Percentiles rank a stretch among this genome's conserved stretches.
Conservation (phyloP, 2,797 vertebrate genomes). For the Mus spretus region DNA sequence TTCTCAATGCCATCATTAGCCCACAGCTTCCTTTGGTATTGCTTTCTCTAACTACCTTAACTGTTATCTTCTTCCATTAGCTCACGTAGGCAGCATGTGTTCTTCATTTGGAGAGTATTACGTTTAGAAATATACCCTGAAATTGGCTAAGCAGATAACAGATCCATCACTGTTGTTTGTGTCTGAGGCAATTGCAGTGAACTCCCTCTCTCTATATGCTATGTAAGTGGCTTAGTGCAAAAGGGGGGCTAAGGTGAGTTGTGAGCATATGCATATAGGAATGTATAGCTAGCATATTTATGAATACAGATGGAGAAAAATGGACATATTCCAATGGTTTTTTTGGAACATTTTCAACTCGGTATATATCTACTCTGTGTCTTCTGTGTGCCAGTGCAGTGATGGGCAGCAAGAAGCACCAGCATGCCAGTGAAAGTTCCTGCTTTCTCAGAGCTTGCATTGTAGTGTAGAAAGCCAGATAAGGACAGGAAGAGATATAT, state of each 20-base stretch:
- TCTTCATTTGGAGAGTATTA: conserved; percentile 8
- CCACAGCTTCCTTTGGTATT: not conserved
- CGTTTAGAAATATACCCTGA: conserved; percentile 10
- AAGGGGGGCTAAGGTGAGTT: conserved; percentile 6
- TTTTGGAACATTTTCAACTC: conserved; percentile 61
- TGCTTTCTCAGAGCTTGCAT: conserved; percentile 41
- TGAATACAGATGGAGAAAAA: conserved; percentile 49
- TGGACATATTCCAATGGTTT: conserved; percentile 11
- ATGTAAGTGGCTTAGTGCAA: conserved; percentile 31
- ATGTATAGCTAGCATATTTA: conserved; percentile 33
- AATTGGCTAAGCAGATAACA: conserved; percentile 47
- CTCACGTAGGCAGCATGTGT: not conserved
- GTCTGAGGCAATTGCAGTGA: not conserved
- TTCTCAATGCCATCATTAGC: no score
- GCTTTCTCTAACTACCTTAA: conserved; percentile 51
- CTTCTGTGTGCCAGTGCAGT: not conserved
- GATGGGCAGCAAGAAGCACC: not conserved
- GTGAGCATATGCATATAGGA: conserved; percentile 1
- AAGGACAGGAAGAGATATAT: conserved; percentile 42
- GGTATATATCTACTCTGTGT: conserved; percentile 49
- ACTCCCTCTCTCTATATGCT: conserved; percentile 22
- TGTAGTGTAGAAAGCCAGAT: conserved; percentile 40
- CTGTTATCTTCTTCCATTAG: conserved; percentile 11
- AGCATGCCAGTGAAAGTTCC: not conserved
- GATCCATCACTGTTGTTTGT: conserved; percentile 21